Conservation (phyloP, 2,113 vertebrate species). For the Phalacrocorax pelagicus region DNA sequence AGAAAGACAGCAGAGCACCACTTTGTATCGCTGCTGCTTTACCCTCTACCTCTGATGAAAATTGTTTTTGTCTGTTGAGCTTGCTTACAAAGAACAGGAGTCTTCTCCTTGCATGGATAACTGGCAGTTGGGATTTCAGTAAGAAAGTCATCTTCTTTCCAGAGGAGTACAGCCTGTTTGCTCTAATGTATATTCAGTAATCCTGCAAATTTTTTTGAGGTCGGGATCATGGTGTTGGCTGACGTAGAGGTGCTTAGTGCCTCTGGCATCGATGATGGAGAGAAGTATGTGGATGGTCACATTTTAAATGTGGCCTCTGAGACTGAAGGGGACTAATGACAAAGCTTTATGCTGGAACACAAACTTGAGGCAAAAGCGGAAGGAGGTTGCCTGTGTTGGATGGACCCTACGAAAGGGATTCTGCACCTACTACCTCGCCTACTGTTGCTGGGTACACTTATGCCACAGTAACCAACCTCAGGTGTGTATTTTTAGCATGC, state of each 20-base stretch:
- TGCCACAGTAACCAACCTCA: not conserved
- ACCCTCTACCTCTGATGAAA: not conserved
- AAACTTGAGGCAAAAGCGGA: no score
- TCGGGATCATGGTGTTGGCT: not conserved
- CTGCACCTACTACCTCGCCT: no score
- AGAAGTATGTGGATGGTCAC: not conserved
- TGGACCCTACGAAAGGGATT: not conserved
- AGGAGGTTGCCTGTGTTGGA: not conserved
- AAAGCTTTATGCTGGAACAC: not conserved
- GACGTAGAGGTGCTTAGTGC: not conserved
- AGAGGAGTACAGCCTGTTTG: not conserved
- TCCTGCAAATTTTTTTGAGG: no score
- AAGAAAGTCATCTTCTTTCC: not conserved
- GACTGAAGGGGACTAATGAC: no score
- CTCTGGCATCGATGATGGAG: not conserved
- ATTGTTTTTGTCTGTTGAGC: not conserved
- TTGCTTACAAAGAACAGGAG: not conserved
- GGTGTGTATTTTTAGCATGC: not conserved
- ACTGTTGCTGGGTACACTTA: not conserved
- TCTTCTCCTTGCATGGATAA: not conserved
- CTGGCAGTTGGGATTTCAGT: not conserved
- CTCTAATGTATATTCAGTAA: not conserved
- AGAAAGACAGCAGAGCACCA: not conserved
- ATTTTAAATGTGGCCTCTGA: no score
- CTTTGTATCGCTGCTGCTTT: not conserved